Conservation (phyloP, 1,140 invertebrate genomes). For the Protaetia brevitarsis region DNA sequence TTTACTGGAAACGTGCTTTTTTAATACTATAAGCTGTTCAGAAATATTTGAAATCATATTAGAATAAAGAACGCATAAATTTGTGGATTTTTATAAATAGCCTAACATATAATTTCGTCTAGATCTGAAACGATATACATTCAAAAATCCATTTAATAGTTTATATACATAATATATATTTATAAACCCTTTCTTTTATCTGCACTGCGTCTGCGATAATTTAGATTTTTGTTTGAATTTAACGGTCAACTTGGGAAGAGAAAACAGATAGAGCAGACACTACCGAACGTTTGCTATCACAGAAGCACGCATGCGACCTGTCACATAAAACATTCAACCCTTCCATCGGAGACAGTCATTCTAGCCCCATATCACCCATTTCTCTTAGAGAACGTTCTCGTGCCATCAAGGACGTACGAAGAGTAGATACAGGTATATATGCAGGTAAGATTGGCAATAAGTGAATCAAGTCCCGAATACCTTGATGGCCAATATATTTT, state of each 20-base stretch:
- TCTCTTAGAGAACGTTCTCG: not conserved
- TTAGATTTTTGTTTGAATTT: conserved; percentile 15
- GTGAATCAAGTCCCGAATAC: conserved; percentile 12
- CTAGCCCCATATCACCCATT: conserved; percentile 6
- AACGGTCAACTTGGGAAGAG: not conserved
- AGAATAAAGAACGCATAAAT: no score
- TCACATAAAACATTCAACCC: conserved; percentile 16
- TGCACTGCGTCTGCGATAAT: not conserved
- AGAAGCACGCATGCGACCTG: conserved; percentile 4
- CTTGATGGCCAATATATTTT: conserved; percentile 15
- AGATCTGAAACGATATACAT: no score
- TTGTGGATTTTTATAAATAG: no score
- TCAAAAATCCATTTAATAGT: no score
- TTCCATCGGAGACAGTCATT: conserved; percentile 16
- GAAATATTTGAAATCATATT: no score
- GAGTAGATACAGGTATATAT: not conserved
- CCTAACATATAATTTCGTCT: no score
- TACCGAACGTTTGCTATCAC: not conserved
- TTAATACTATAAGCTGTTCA: no score
- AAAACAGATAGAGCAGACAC: not conserved
- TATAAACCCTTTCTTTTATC: no score
- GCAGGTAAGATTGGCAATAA: conserved; percentile 14
- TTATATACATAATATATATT: no score
- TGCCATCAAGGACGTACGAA: not conserved
- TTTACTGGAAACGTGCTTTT: no score